Conservation (phyloP, 2,797 vertebrate species). For the Crenichthys baileyi region DNA sequence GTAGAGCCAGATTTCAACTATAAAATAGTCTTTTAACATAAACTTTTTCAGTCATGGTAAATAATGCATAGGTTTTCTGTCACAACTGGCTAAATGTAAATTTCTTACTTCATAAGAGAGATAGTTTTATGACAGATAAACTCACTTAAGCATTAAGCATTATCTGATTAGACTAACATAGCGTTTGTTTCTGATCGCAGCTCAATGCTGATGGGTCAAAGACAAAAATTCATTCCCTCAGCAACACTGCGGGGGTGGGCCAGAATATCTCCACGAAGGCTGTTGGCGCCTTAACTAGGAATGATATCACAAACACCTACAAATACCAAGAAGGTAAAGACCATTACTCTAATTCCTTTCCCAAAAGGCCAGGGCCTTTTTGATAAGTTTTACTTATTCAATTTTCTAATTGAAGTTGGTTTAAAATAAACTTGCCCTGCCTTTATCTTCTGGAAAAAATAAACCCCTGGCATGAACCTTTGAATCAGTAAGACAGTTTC, state of each 20-base stretch:
- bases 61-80: too few relatives aligned
- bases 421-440: neutral
- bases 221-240: constrained; percentile 54
- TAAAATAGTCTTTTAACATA: neutral
- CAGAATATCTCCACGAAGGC: constrained; percentile 87
- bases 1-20: neutral
- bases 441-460: neutral
- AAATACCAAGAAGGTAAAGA: constrained; percentile 84
- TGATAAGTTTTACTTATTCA: neutral
- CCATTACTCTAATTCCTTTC: too few relatives aligned
- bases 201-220: constrained; percentile 62
- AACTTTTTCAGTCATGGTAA: neutral
- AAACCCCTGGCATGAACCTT: neutral
- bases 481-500: neutral
- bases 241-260: constrained; percentile 70
- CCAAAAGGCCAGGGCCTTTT: neutral
- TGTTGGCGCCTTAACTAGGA: constrained; percentile 75
- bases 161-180: neutral
- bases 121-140: too few relatives aligned
- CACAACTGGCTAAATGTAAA: too few relatives aligned
- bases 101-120: too few relatives aligned
- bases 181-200: constrained; percentile 12
- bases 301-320: constrained; percentile 85
- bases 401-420: neutral
- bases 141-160: too few relatives aligned